These are phyloP conservation scores for Paradoxurus hermaphroditus DNA, from an alignment of 2,113 vertebrate genomes.

Conservation along the genomic window DNA sequence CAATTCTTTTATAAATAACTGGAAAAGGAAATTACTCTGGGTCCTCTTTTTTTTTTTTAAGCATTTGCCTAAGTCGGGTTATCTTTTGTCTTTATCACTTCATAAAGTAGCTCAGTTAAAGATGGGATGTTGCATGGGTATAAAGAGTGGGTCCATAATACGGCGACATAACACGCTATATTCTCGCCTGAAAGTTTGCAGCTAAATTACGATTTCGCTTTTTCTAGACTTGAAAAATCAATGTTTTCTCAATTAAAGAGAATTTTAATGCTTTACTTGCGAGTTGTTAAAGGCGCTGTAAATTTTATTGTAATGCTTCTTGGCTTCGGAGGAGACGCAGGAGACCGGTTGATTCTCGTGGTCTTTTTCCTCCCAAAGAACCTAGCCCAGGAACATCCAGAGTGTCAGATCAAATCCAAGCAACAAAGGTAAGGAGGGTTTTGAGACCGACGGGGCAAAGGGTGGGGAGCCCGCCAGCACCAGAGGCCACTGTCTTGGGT, in stretches of 20 bases:
- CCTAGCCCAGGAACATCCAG: slow-evolving; percentile 68
- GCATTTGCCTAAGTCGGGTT: slow-evolving; percentile 65
- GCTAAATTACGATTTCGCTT: slow-evolving; percentile 80
- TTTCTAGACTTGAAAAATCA: slow-evolving; percentile 82
- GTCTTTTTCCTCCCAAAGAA: slow-evolving; percentile 57
- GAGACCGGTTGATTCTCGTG: slow-evolving; percentile 69
- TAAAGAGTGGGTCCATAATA: slow-evolving; percentile 40
- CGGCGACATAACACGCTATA: slow-evolving; percentile 46
- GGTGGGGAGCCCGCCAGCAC: background rate
- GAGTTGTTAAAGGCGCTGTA: slow-evolving; percentile 83
- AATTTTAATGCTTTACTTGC: slow-evolving; percentile 82
- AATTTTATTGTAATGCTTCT: slow-evolving; percentile 79
- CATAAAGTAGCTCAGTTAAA: slow-evolving; percentile 78
- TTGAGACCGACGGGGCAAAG: background rate
- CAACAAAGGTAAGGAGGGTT: slow-evolving; percentile 66
- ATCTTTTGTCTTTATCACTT: slow-evolving; percentile 81
- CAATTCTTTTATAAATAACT: slow-evolving; percentile 48
- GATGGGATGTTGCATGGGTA: slow-evolving; percentile 48
- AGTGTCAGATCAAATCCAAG: slow-evolving; percentile 73
- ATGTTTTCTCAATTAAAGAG: slow-evolving; percentile 85
- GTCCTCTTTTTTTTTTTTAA: slow-evolving; percentile 36
- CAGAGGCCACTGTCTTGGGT: slow-evolving; percentile 56
- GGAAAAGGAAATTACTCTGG: slow-evolving; percentile 65
- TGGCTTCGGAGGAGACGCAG: slow-evolving; percentile 67
- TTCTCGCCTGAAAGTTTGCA: slow-evolving; percentile 75